Conservation (phyloP, 2,888 invertebrate species). For the Andrena fulva region DNA sequence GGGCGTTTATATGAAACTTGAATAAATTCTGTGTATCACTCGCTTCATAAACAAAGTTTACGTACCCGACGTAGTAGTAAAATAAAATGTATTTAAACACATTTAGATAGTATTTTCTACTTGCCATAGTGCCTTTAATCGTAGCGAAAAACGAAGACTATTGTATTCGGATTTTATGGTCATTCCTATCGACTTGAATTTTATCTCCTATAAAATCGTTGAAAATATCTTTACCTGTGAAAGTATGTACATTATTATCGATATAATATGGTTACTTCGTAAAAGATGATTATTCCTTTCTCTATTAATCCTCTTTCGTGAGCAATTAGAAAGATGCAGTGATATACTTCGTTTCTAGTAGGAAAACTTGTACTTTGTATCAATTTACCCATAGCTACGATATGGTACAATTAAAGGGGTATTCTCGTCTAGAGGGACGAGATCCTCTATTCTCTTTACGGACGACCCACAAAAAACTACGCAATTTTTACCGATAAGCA, state of each 20-base stretch:
- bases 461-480: too few relatives aligned
- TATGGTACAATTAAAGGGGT: neutral
- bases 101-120: constrained; percentile 55
- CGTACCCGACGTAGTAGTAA: constrained; percentile 12
- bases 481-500: too few relatives aligned
- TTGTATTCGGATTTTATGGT: constrained; percentile 37
- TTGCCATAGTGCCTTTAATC: constrained; percentile 68
- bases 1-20: constrained; percentile 26
- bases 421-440: too few relatives aligned
- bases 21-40: neutral
- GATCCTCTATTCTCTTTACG: too few relatives aligned
- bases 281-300: constrained; percentile 26
- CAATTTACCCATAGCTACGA: constrained; percentile 12
- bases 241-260: constrained; percentile 47
- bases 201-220: constrained; percentile 31
- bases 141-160: constrained; percentile 35
- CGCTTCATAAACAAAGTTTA: constrained; percentile 19
- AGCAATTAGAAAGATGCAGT: constrained; percentile 8
- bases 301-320: constrained; percentile 11
- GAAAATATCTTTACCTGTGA: constrained; percentile 26
- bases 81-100: constrained; percentile 54
- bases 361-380: constrained; percentile 32
- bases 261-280: constrained; percentile 26
- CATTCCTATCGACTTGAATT: constrained; percentile 49
- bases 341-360: constrained; percentile 6